These are phyloP conservation scores for Neodiprion pinetum DNA, from an alignment of 1,140 invertebrate species.

Conservation along the genomic window DNA sequence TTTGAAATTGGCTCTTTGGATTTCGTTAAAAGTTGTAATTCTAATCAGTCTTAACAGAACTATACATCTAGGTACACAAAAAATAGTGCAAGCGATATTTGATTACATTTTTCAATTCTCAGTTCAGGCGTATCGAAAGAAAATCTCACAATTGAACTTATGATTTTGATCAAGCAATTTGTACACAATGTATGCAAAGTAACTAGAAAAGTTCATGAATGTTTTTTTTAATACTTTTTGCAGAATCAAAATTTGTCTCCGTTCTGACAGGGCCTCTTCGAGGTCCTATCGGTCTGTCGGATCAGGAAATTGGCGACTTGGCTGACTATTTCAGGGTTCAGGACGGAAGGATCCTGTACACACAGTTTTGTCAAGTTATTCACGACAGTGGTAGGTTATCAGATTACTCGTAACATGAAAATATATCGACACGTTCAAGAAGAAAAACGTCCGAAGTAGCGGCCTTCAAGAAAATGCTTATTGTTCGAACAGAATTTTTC, in stretches of 20 bases:
- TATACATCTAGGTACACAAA: no score
- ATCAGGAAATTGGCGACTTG: conserved; percentile 72
- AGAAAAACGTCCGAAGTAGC: not conserved
- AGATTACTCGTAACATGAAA: conserved; percentile 8
- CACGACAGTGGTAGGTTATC: conserved; percentile 62
- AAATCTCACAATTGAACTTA: no score
- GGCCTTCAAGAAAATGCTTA: no score
- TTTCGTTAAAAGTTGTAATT: no score
- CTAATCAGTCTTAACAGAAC: no score
- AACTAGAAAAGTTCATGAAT: not conserved
- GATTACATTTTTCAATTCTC: no score
- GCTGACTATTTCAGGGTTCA: conserved; percentile 76
- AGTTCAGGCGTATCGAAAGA: no score
- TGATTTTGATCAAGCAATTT: no score
- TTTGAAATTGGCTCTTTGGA: no score
- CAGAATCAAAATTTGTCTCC: conserved; percentile 74
- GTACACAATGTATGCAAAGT: not conserved
- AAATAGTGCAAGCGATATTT: no score
- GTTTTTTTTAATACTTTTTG: conserved; percentile 29
- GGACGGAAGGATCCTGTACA: conserved; percentile 74
- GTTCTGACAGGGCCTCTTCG: conserved; percentile 70
- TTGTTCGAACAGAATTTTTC: no score
- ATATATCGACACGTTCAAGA: conserved; percentile 42
- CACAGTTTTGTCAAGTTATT: conserved; percentile 74
- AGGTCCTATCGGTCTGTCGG: conserved; percentile 68